Percentiles rank a stretch among this genome's conserved stretches.
Evolutionary conservation across 2,113 vertebrate genomes (phyloP).

Genomic region (Zonotrichia leucophrys): DNA sequence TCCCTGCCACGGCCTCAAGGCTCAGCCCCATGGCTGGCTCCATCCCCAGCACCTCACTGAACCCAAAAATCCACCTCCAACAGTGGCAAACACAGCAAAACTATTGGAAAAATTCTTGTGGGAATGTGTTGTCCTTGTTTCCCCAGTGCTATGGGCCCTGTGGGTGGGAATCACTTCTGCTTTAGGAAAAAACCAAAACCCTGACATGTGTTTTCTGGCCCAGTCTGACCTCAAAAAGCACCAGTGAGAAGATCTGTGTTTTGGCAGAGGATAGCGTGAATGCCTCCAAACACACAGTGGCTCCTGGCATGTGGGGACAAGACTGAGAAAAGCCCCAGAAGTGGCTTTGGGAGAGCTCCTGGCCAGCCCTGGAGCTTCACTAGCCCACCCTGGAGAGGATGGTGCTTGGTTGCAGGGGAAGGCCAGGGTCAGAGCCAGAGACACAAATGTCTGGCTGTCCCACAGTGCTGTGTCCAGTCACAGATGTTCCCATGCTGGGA

Average conservation of each 20-base stretch:
- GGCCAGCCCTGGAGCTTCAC: background rate
- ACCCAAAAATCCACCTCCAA: background rate
- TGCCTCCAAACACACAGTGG: fast-evolving
- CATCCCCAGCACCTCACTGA: background rate
- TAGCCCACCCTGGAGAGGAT: background rate
- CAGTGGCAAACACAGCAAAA: background rate
- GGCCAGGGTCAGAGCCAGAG: background rate
- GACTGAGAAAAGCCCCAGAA: background rate
- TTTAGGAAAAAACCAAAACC: background rate
- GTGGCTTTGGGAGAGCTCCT: background rate
- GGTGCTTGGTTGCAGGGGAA: background rate
- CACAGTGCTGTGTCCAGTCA: fast-evolving
- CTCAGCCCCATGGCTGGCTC: fast-evolving
- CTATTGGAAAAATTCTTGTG: fast-evolving
- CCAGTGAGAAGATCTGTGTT: background rate
- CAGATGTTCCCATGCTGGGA: background rate
- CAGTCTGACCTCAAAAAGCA: background rate
- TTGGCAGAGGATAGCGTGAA: background rate
- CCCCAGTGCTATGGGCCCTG: background rate
- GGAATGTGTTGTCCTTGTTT: background rate
- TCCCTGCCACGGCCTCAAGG: fast-evolving
- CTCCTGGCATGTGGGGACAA: fast-evolving
- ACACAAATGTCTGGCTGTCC: background rate
- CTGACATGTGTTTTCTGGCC: background rate
- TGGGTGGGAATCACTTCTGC: background rate